Evolutionary conservation across 2,888 invertebrate species (phyloP).

Genomic region (Malthinus seriepunctatus): DNA sequence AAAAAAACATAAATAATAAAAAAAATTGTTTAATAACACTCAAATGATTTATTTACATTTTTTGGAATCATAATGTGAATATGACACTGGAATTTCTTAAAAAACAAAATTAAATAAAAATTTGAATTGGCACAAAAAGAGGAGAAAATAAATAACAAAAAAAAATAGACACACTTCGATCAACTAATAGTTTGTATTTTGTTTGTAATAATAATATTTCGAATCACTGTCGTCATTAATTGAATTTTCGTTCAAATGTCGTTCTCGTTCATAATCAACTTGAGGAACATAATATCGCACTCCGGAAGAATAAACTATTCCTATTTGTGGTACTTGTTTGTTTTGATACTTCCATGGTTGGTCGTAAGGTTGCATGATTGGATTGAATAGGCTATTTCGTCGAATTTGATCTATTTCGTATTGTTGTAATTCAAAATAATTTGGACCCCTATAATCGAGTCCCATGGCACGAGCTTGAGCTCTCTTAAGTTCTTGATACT

Average conservation of each 20-base stretch:
- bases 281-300: slow-evolving; percentile 53
- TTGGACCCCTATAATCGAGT: slow-evolving; percentile 50
- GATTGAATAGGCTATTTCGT: slow-evolving; percentile 31
- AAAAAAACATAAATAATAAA: slow-evolving; percentile 8
- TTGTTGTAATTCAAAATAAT: slow-evolving; percentile 49
- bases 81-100: slow-evolving; percentile 37
- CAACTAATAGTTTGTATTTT: slow-evolving; percentile 15
- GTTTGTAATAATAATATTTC: slow-evolving; percentile 37
- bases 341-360: slow-evolving; percentile 12
- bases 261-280: slow-evolving; percentile 38
- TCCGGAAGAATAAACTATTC: slow-evolving; percentile 51
- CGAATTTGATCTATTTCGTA: slow-evolving; percentile 43
- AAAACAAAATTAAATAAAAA: slow-evolving; percentile 4
- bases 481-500: slow-evolving; percentile 43
- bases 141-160: background rate
- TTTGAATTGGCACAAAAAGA: slow-evolving; percentile 24
- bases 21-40: slow-evolving; percentile 33
- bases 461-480: slow-evolving; percentile 42
- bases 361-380: slow-evolving; percentile 23
- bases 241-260: slow-evolving; percentile 46
- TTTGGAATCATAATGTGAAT: slow-evolving; percentile 41
- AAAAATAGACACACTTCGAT: background rate
- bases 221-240: slow-evolving; percentile 49
- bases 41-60: slow-evolving; percentile 39
- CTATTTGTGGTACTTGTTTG: slow-evolving; percentile 49